Evolutionary conservation across 2,797 vertebrate species (phyloP), one percentile per base, ranked within the genome.

Genomic region (Parambassis ranga): DNA sequence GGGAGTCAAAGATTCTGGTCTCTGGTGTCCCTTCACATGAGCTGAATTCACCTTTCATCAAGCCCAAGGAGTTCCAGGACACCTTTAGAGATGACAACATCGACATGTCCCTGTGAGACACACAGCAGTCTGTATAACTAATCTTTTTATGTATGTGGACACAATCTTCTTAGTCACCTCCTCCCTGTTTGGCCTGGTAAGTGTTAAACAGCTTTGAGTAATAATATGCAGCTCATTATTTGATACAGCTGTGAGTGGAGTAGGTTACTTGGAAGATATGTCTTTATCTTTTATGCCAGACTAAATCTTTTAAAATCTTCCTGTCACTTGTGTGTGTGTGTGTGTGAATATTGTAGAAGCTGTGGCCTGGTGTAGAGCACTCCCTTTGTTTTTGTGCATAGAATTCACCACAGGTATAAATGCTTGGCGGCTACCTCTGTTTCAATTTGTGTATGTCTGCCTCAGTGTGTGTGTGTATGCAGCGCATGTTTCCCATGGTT

Each of bases 271-370:
- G 4, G 57, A 13, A 10, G 14, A 38, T 5, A 4, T 30, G 6
- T 47, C 6, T 39, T 53, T 41, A n/a, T 7, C 6, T 11, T 41
- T 39, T 39, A n/a, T 35, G 26, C 49, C 18, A 13, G 18, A 32
- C 33, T 44, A 39, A 44, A 67, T 75, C 10, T 53, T 43, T 68
- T 14, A 28, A 18, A 61, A 35, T 55, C 56, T 8, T 59, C 15
- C 24, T 31, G 8, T 59, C 24, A 10, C 68, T 48, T 65, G 33
- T 14, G 37, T 36, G n/a, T n/a, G n/a, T 42, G 22, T 10, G 10
- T 10, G 32, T 55, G 36, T 56, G 52, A 71, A 65, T 63, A 65
- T 73, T 79, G 69, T 9, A 69, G 15, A 50, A 41, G 65, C 33
- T 23, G 22, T 16, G 27, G 46, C 51, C 41, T 73, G 64, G 30